These are phyloP conservation scores for Galerucella calmariensis DNA, from an alignment of 2,888 invertebrate species.

Conservation along the genomic window DNA sequence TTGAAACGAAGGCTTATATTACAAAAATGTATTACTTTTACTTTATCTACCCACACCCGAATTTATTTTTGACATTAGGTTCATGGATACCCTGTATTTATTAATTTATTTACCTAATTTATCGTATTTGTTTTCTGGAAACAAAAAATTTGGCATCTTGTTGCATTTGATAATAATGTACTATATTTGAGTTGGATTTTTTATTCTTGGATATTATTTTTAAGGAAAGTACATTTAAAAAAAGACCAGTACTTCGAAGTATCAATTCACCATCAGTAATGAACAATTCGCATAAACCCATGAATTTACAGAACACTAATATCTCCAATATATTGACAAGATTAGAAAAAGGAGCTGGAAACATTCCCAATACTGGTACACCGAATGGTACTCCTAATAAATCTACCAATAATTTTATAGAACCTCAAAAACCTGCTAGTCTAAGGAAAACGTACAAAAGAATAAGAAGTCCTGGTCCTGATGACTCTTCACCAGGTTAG, in stretches of 20 bases:
- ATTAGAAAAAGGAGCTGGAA: constrained; percentile 5
- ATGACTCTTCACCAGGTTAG: constrained; percentile 62
- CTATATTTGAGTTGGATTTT: no score
- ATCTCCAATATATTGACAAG: background rate
- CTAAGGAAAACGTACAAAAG: constrained; percentile 61
- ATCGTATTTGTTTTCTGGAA: no score
- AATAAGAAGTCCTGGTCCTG: constrained; percentile 60
- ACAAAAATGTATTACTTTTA: no score
- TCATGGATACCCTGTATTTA: no score
- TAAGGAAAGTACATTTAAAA: constrained; percentile 25
- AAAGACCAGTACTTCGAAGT: constrained; percentile 22
- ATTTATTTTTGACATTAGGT: no score
- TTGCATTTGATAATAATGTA: no score
- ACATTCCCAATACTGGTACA: constrained; percentile 3
- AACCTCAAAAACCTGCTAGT: constrained; percentile 57
- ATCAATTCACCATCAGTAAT: constrained; percentile 18
- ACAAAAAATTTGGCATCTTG: no score
- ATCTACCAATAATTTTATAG: constrained; percentile 47
- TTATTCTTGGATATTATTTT: background rate
- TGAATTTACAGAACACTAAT: background rate
- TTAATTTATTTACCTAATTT: no score
- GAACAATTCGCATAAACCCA: background rate
- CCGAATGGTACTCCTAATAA: constrained; percentile 33
- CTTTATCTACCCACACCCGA: no score
- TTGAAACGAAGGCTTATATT: no score